phyloP scores from a whole-genome alignment of 2,113 vertebrate genomes.

The Ptychochromis oligacanthus region DNA sequence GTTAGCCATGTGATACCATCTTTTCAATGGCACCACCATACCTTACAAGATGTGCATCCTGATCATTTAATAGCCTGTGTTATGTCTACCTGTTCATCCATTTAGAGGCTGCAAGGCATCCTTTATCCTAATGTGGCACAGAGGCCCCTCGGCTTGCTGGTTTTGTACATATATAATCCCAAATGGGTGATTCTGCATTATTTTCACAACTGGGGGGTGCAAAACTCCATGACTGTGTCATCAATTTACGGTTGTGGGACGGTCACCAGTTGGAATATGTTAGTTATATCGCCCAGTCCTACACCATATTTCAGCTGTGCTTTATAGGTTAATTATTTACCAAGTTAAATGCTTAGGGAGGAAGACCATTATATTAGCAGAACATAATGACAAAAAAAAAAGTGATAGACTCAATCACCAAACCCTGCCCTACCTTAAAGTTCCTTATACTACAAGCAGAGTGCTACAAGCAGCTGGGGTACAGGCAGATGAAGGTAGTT shows the following conservation, averaged over 20 bases:
- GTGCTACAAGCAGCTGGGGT: neutral
- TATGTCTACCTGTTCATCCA: too few relatives aligned
- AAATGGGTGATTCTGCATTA: neutral
- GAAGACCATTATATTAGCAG: neutral
- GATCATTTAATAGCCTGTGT: neutral
- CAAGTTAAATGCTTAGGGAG: neutral
- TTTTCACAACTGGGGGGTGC: neutral
- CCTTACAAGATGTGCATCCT: rapidly evolving
- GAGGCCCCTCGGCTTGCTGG: too few relatives aligned
- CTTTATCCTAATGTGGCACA: too few relatives aligned
- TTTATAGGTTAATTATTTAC: neutral
- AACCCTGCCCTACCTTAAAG: neutral
- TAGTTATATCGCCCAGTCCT: neutral
- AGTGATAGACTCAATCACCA: neutral
- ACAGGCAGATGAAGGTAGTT: neutral
- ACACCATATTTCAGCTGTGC: neutral
- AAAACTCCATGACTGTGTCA: neutral
- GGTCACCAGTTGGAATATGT: neutral
- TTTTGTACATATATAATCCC: neutral
- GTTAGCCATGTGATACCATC: neutral
- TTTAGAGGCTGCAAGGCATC: too few relatives aligned
- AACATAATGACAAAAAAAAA: neutral
- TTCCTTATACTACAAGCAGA: neutral
- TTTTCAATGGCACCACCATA: neutral
- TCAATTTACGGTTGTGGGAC: neutral